These are phyloP conservation scores for Acanthisitta chloris DNA, from an alignment of 2,113 vertebrate genomes.

Conservation along the genomic window DNA sequence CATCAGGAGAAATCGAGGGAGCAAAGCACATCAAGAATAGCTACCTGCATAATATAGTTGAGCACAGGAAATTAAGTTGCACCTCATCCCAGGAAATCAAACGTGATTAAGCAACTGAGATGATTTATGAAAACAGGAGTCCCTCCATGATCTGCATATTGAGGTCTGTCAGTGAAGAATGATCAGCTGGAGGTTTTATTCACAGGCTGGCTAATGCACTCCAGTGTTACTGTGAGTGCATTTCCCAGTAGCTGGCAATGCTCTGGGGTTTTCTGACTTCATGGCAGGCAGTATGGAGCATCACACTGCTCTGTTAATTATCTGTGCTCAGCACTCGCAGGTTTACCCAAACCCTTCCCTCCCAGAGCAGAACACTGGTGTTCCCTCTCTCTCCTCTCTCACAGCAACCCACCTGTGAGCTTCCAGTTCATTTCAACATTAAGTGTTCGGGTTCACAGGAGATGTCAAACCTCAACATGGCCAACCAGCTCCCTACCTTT, in stretches of 20 bases:
- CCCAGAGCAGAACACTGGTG: background rate
- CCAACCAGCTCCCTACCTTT: background rate
- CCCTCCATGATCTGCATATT: background rate
- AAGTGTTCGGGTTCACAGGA: background rate
- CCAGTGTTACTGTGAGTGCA: background rate
- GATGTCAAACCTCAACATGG: background rate
- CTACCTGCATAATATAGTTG: background rate
- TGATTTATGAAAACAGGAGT: background rate
- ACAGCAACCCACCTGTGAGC: background rate
- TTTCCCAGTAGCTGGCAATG: background rate
- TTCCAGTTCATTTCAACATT: background rate
- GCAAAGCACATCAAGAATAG: background rate
- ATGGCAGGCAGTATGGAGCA: background rate
- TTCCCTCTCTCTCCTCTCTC: background rate
- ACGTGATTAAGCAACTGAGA: background rate
- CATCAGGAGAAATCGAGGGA: background rate
- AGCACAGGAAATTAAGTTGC: too few species aligned
- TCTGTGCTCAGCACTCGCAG: accelerated
- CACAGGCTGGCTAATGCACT: background rate
- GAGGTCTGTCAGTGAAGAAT: background rate
- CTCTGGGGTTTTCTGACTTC: background rate
- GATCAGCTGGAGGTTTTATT: background rate
- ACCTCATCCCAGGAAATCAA: background rate
- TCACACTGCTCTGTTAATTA: background rate
- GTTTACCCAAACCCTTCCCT: background rate